A percentile compares a stretch with the other conserved stretches of the same genome.
These are phyloP conservation scores for Anaspis maculata DNA, from an alignment of 2,888 invertebrate genomes.

Conservation along the genomic window DNA sequence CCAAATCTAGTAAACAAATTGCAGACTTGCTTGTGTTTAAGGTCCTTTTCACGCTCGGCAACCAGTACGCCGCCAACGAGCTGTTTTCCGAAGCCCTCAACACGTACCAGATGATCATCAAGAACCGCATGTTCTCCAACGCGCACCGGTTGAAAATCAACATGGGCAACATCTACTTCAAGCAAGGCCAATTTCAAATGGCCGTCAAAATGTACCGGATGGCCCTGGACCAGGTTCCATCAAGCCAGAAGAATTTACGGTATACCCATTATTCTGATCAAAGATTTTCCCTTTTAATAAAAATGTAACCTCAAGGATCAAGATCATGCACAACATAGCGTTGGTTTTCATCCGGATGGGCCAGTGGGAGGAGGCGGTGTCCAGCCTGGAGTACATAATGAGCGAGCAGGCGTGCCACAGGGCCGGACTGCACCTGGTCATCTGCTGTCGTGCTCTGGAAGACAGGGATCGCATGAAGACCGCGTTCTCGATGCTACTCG, in stretches of 20 bases:
- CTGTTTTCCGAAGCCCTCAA: slow-evolving; percentile 94
- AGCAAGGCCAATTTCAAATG: slow-evolving; percentile 86
- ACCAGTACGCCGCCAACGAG: slow-evolving; percentile 89
- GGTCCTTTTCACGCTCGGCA: slow-evolving; percentile 94
- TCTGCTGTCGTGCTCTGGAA: slow-evolving; percentile 82
- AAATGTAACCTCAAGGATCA: slow-evolving; percentile 53
- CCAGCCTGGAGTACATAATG: slow-evolving; percentile 97
- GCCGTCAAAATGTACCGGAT: slow-evolving; percentile 97
- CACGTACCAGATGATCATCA: slow-evolving; percentile 89
- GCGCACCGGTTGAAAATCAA: slow-evolving; percentile 91
- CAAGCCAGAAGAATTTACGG: slow-evolving; percentile 87
- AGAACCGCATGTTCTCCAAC: slow-evolving; percentile 89
- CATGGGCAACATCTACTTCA: slow-evolving; percentile 96
- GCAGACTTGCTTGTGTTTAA: slow-evolving; percentile 39
- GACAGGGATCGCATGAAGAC: slow-evolving; percentile 91
- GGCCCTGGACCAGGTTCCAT: slow-evolving; percentile 95
- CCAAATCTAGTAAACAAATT: too few species aligned
- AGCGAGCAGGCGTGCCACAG: slow-evolving; percentile 76
- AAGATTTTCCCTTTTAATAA: too few species aligned
- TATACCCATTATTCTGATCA: too few species aligned
- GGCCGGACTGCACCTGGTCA: slow-evolving; percentile 77
- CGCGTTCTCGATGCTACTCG: slow-evolving; percentile 82
- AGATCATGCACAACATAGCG: slow-evolving; percentile 97
- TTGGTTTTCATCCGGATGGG: slow-evolving; percentile 92
- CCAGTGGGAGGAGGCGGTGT: slow-evolving; percentile 92